Conservation (phyloP, 2,888 invertebrate species). For the Gastrophysa polygoni region DNA sequence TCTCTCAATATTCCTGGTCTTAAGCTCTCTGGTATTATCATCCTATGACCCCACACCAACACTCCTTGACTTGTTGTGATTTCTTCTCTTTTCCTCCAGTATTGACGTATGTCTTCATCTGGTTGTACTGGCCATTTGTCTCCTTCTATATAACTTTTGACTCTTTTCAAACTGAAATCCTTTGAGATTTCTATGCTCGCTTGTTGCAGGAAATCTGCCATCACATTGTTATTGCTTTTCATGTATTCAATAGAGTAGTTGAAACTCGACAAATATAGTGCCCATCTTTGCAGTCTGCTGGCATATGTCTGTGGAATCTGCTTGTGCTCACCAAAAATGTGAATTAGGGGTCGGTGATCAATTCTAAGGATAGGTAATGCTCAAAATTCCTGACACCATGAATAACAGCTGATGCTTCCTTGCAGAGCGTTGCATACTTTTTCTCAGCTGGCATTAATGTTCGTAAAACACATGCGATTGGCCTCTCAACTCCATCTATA, state of each 20-base stretch:
- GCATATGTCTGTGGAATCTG: too few species aligned
- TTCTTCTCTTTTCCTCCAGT: background rate
- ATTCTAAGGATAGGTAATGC: background rate
- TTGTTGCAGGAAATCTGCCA: too few species aligned
- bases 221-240: background rate
- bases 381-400: too few species aligned
- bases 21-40: constrained; percentile 26
- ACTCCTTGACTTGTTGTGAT: background rate
- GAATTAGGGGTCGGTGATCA: background rate
- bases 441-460: too few species aligned
- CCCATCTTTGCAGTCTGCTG: background rate
- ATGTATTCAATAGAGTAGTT: background rate
- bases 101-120: background rate
- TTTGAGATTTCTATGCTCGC: too few species aligned
- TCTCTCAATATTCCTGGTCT: constrained; percentile 20
- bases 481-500: too few species aligned
- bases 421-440: too few species aligned
- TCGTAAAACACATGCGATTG: too few species aligned
- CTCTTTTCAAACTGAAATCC: too few species aligned
- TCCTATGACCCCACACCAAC: background rate
- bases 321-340: too few species aligned
- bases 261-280: constrained; percentile 1
- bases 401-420: too few species aligned
- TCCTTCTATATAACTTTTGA: background rate
- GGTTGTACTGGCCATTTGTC: background rate